phyloP scores from a whole-genome alignment of 2,113 vertebrate genomes.

The Oxyura jamaicensis region DNA sequence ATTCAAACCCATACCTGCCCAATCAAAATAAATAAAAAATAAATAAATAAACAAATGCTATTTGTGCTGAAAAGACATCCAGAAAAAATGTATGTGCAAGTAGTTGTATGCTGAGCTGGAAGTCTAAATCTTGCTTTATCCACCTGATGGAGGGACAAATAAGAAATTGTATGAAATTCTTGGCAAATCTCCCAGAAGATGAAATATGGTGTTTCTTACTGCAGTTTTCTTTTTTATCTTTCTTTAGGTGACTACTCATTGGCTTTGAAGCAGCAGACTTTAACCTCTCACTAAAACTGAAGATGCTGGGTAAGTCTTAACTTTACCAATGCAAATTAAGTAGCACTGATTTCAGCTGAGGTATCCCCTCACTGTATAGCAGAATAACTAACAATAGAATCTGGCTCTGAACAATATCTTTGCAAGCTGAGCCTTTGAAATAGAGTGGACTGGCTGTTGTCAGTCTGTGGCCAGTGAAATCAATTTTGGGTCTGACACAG shows the following conservation, averaged over 20 bases:
- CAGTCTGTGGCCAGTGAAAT: neutral
- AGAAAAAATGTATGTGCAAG: neutral
- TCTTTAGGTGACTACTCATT: neutral
- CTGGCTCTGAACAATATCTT: neutral
- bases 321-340: neutral
- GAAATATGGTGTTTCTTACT: neutral
- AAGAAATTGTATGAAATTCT: neutral
- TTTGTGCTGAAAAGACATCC: neutral
- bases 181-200: neutral
- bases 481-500: neutral
- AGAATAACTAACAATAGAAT: neutral
- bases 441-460: neutral
- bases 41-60: neutral
- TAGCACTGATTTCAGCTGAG: neutral
- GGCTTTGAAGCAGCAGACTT: neutral
- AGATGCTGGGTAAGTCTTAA: neutral
- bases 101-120: neutral
- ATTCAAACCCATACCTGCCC: neutral
- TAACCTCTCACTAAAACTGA: neutral
- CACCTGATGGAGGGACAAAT: neutral
- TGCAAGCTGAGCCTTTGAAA: neutral
- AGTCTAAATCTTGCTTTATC: neutral
- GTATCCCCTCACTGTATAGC: neutral
- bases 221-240: neutral
- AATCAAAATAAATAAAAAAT: neutral